phyloP scores from a whole-genome alignment of 2,797 vertebrate species.

The Eospalax fontanierii region DNA sequence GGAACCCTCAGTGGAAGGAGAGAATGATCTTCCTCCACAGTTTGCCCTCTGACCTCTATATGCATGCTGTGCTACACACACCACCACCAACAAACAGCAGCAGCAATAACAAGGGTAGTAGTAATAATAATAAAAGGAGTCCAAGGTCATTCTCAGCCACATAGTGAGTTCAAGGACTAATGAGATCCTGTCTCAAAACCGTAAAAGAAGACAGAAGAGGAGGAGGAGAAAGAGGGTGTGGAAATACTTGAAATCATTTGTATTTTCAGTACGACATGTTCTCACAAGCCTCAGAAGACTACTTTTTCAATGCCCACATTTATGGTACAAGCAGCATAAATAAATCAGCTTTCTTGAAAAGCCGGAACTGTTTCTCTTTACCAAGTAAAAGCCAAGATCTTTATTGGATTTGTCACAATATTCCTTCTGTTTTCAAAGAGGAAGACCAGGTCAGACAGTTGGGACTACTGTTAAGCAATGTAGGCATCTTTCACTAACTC shows the following conservation, averaged over 20 bases:
- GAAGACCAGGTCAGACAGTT: conserved; percentile 38
- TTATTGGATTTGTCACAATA: conserved; percentile 19
- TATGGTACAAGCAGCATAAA: not conserved
- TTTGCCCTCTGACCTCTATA: not conserved
- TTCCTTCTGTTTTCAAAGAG: conserved; percentile 40
- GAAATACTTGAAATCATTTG: conserved; percentile 14
- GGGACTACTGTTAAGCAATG: not conserved
- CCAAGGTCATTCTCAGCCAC: not conserved
- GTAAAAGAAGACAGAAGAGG: no score
- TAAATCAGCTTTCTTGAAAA: conserved; percentile 28
- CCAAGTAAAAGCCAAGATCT: conserved; percentile 7
- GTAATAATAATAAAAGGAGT: no score
- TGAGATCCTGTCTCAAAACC: no score
- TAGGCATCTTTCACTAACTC: conserved; percentile 43
- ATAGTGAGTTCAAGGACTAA: not conserved
- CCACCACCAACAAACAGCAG: not conserved
- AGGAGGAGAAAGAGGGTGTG: not conserved
- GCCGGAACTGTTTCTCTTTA: conserved; percentile 10
- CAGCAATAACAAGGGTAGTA: not conserved
- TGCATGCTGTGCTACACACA: not conserved
- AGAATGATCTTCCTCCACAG: no score
- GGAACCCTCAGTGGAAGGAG: no score
- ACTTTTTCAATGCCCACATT: not conserved
- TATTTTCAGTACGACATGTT: not conserved
- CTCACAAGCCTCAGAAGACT: not conserved